Percentiles rank a stretch among this genome's conserved stretches.
Evolutionary conservation across 2,888 invertebrate species (phyloP).

Genomic region (Griposia aprilina): DNA sequence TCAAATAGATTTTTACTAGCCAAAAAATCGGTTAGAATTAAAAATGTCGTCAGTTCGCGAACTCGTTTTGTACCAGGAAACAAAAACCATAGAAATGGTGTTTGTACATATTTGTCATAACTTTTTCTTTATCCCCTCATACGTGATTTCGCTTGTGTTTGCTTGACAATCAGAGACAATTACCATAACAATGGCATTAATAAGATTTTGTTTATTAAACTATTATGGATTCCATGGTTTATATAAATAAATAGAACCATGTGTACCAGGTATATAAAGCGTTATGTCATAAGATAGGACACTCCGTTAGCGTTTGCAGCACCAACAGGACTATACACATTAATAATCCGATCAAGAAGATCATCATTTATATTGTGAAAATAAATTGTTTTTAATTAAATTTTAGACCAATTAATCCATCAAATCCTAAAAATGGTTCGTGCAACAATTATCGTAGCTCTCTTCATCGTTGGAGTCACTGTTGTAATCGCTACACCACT

Average conservation of each 20-base stretch:
- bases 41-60: not conserved
- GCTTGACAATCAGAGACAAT: not conserved
- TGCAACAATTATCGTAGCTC: not conserved
- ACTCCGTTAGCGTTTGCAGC: not conserved
- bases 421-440: slow-evolving; percentile 14
- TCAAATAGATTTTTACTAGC: not conserved
- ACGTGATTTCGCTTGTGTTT: not conserved
- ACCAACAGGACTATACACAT: too few species aligned
- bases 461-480: slow-evolving; percentile 9
- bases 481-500: not conserved
- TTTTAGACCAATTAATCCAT: not conserved
- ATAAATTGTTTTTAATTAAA: not conserved
- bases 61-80: not conserved
- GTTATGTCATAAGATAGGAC: not conserved
- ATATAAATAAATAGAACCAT: not conserved
- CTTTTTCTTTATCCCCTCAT: not conserved
- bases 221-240: not conserved
- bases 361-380: slow-evolving; percentile 1
- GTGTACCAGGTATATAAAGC: slow-evolving; percentile 11
- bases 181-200: not conserved
- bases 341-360: not conserved
- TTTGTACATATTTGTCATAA: not conserved
- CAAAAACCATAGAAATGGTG: not conserved
- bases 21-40: not conserved
- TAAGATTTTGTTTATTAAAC: slow-evolving; percentile 9